Percentiles rank a stretch among this genome's conserved stretches.
Conservation (phyloP, 2,888 invertebrate species). For the Cheilosia soror region DNA sequence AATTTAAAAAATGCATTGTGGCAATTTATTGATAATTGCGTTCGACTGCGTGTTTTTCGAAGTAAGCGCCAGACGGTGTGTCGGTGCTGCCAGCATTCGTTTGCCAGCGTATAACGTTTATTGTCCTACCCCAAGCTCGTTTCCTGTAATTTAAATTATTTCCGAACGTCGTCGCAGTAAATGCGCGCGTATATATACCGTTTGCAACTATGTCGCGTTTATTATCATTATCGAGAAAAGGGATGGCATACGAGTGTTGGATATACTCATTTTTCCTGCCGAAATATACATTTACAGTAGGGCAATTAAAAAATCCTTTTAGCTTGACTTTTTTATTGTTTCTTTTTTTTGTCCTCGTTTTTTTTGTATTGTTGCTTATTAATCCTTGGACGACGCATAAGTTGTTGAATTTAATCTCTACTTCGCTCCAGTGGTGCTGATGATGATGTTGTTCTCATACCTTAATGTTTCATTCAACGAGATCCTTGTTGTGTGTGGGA, state of each 20-base stretch:
- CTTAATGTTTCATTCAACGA: constrained; percentile 68
- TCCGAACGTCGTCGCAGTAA: constrained; percentile 58
- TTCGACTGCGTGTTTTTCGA: constrained; percentile 23
- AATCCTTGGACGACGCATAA: constrained; percentile 64
- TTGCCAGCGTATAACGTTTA: constrained; percentile 39
- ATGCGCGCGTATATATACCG: constrained; percentile 18
- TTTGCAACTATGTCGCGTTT: constrained; percentile 5
- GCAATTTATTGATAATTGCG: constrained; percentile 50
- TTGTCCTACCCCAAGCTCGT: constrained; percentile 39
- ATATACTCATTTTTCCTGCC: not conserved
- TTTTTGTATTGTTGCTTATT: constrained; percentile 26
- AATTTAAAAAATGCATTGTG: constrained; percentile 39
- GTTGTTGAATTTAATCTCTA: constrained; percentile 57
- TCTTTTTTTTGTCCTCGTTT: constrained; percentile 10
- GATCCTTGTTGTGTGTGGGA: constrained; percentile 23
- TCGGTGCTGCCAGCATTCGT: not conserved
- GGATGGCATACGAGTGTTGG: not conserved
- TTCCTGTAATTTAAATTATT: constrained; percentile 60
- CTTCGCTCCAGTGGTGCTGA: constrained; percentile 35
- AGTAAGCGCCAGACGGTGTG: constrained; percentile 19
- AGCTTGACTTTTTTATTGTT: not conserved
- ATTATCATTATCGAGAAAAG: constrained; percentile 31
- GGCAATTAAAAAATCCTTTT: constrained; percentile 63
- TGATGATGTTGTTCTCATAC: constrained; percentile 49
- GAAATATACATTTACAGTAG: constrained; percentile 6